phyloP scores from a whole-genome alignment of 2,797 vertebrate species.

The Pseudomugil tenellus region DNA sequence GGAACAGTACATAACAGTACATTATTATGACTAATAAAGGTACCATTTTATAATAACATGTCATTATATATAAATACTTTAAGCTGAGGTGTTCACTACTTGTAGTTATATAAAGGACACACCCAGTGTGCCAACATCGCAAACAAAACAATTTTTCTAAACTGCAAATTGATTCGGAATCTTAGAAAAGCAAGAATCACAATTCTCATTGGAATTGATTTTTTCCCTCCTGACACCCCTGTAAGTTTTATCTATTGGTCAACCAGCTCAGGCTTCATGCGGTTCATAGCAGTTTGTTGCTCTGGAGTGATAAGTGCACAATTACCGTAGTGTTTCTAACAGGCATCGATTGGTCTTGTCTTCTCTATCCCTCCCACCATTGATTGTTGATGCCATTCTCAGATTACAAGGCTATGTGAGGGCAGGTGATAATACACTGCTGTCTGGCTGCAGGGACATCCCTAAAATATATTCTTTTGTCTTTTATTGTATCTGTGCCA shows the following conservation, averaged over 20 bases:
- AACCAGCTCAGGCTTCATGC: slow-evolving; percentile 44
- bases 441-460: slow-evolving; percentile 40
- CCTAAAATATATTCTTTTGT: slow-evolving; percentile 15
- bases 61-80: too few species aligned
- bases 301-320: slow-evolving; percentile 73
- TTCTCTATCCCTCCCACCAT: slow-evolving; percentile 70
- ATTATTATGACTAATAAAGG: too few species aligned
- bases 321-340: slow-evolving; percentile 70
- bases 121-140: neutral
- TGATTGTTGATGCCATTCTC: slow-evolving; percentile 76
- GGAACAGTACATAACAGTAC: too few species aligned
- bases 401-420: slow-evolving; percentile 73
- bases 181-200: neutral
- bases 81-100: neutral
- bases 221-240: neutral
- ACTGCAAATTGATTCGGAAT: neutral
- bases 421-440: slow-evolving; percentile 64
- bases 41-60: too few species aligned
- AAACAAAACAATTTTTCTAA: neutral
- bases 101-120: neutral
- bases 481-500: slow-evolving; percentile 15
- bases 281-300: slow-evolving; percentile 59
- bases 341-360: slow-evolving; percentile 76
- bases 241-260: slow-evolving; percentile 40
- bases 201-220: neutral